These are phyloP conservation scores for Himantopus leucocephalus DNA, from an alignment of 2,113 vertebrate genomes.

Conservation along the genomic window DNA sequence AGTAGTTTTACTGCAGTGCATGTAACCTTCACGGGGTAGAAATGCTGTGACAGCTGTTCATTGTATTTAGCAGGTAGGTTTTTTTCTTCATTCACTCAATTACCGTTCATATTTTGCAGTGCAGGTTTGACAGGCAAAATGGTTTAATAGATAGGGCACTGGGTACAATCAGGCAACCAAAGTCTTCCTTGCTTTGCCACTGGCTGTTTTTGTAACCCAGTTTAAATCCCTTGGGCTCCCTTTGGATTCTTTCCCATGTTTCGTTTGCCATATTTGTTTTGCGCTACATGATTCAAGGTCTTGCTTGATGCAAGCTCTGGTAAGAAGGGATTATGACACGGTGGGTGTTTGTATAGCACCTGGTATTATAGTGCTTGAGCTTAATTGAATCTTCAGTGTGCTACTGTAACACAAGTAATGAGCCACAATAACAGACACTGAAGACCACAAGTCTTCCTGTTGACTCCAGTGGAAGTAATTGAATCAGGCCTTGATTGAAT, in stretches of 20 bases:
- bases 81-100: background rate
- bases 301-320: background rate
- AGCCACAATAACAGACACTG: background rate
- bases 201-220: background rate
- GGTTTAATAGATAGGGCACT: background rate
- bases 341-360: background rate
- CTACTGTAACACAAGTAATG: conserved; percentile 35
- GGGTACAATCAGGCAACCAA: background rate
- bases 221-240: background rate
- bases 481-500: conserved; percentile 27
- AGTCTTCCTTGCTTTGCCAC: background rate
- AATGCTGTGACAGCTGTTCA: background rate
- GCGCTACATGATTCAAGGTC: background rate
- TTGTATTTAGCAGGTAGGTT: background rate
- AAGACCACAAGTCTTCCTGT: conserved; percentile 45
- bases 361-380: background rate
- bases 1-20: background rate
- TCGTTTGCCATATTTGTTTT: background rate
- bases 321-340: background rate
- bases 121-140: background rate
- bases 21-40: background rate
- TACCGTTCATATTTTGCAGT: background rate
- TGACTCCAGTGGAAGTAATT: conserved; percentile 41
- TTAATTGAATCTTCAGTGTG: conserved; percentile 11
- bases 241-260: background rate